A percentile compares a stretch with the other conserved stretches of the same genome.
Evolutionary conservation across 2,797 vertebrate genomes (phyloP).

Genomic region (Fringilla coelebs): DNA sequence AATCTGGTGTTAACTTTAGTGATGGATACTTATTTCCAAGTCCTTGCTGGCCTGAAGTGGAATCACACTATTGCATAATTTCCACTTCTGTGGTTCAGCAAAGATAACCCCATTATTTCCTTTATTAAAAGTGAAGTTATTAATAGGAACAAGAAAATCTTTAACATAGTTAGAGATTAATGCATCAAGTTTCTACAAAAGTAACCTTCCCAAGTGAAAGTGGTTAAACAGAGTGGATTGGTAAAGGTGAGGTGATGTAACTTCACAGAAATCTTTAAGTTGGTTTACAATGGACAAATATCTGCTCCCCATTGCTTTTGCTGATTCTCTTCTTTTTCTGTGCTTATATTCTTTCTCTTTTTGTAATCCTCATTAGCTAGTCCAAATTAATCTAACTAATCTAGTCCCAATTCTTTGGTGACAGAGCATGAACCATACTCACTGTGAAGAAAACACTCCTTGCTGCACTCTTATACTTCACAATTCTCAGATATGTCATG

Average conservation of each 20-base stretch:
- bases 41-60: neutral
- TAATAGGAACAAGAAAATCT: neutral
- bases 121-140: neutral
- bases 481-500: neutral
- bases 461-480: neutral
- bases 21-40: neutral
- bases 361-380: neutral
- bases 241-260: neutral
- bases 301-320: neutral
- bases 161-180: neutral
- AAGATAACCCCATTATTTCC: neutral
- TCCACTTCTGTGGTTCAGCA: neutral
- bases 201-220: neutral
- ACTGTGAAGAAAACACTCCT: neutral
- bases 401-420: neutral
- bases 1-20: neutral
- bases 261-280: neutral
- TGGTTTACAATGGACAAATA: neutral
- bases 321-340: neutral
- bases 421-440: neutral
- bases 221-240: neutral
- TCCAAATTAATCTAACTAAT: too few relatives aligned
- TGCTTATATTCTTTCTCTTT: neutral
- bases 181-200: neutral
- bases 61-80: neutral